phyloP scores from a whole-genome alignment of 2,113 vertebrate species.

The Gallinago paraguaiae region DNA sequence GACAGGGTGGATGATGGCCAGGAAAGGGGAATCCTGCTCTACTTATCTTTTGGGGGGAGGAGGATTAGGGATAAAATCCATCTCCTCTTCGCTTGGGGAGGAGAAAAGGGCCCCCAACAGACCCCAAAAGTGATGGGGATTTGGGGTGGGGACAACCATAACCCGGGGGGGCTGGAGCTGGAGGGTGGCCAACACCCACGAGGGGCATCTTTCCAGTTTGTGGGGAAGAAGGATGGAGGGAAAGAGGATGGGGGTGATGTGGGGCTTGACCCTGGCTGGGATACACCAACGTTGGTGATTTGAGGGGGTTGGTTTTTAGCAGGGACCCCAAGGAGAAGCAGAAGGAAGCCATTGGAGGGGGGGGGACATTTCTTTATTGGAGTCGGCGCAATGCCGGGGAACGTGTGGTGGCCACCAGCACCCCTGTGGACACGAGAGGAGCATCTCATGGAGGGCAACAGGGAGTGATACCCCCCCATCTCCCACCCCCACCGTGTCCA shows the following conservation, averaged over 20 bases:
- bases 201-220: background rate
- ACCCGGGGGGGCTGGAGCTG: too few species aligned
- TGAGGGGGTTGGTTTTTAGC: background rate
- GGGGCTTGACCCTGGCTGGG: background rate
- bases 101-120: background rate
- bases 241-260: fast-evolving
- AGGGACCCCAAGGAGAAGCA: background rate
- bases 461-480: background rate
- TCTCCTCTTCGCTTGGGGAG: background rate
- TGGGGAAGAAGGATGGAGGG: background rate
- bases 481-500: background rate
- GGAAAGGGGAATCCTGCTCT: background rate
- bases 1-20: fast-evolving
- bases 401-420: background rate
- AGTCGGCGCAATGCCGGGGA: fast-evolving
- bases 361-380: background rate
- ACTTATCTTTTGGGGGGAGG: background rate
- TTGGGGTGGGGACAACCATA: background rate
- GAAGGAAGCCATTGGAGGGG: background rate
- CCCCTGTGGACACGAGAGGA: fast-evolving
- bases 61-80: background rate
- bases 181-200: background rate
- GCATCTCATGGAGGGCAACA: fast-evolving
- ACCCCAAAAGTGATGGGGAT: background rate
- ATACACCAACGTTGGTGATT: fast-evolving